Evolutionary conservation across 1,140 invertebrate genomes (phyloP).

Genomic region (Acromyrmex echinatior): DNA sequence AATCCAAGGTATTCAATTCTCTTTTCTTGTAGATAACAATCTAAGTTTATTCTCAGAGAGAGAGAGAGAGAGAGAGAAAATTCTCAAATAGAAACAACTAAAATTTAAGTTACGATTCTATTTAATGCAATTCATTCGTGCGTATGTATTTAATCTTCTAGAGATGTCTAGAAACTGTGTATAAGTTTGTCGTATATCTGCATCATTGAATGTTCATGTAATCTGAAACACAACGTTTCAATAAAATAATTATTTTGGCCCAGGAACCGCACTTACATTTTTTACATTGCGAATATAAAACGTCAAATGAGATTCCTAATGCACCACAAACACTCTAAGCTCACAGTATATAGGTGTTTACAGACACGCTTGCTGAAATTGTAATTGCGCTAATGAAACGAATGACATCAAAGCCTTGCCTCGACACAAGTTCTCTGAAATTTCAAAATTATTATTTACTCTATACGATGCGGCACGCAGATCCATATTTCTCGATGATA

Average conservation of each 20-base stretch:
- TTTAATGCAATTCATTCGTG: not conserved
- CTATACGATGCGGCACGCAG: not conserved
- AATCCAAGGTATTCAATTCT: not conserved
- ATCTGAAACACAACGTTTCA: not conserved
- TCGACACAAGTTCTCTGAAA: constrained; percentile 42
- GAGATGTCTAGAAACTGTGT: not conserved
- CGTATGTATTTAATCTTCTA: not conserved
- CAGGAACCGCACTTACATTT: not conserved
- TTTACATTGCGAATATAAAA: not conserved
- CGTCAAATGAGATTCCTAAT: not conserved
- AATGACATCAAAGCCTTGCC: constrained; percentile 31
- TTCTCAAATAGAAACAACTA: not conserved
- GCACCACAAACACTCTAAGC: not conserved
- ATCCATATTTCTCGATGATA: constrained; percentile 42
- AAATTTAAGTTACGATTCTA: not conserved
- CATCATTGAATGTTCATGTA: not conserved
- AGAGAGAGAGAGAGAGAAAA: no score
- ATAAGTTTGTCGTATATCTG: not conserved
- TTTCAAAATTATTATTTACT: constrained; percentile 61
- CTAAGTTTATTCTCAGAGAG: no score
- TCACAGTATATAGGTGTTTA: not conserved
- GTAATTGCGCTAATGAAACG: constrained; percentile 28
- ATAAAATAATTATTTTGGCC: not conserved
- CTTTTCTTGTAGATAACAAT: not conserved
- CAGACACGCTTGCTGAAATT: not conserved